Conservation (phyloP, 2,113 vertebrate species). For the Varanus komodoensis region DNA sequence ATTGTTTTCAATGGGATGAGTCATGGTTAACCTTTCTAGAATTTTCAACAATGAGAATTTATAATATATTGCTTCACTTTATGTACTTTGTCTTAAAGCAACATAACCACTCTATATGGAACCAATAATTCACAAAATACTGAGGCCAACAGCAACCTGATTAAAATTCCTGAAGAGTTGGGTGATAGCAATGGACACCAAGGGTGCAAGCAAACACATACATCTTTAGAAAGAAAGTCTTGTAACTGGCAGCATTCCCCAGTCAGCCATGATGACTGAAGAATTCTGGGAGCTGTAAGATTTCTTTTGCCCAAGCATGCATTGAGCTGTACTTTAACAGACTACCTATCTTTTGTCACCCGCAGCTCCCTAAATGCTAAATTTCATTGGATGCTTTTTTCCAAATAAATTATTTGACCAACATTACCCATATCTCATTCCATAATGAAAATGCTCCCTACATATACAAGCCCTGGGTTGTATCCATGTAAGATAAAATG, state of each 20-base stretch:
- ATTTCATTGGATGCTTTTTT: neutral
- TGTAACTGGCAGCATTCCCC: too few relatives aligned
- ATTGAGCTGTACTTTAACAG: too few relatives aligned
- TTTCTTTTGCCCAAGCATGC: too few relatives aligned
- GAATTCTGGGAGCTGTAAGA: too few relatives aligned
- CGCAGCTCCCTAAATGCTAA: neutral
- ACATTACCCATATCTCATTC: neutral
- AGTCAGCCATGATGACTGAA: too few relatives aligned
- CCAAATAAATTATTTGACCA: neutral
- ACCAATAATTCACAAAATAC: neutral
- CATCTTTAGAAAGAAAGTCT: too few relatives aligned
- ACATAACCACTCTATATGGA: neutral
- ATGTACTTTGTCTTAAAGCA: too few relatives aligned
- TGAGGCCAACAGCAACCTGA: neutral
- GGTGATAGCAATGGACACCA: neutral
- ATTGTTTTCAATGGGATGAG: neutral
- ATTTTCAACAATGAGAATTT: neutral
- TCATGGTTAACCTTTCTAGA: neutral
- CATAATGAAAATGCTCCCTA: neutral
- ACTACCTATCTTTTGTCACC: neutral
- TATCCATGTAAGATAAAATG: neutral
- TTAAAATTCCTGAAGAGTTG: neutral
- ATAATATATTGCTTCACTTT: neutral
- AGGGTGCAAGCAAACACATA: too few relatives aligned
- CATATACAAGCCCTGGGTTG: neutral